phyloP scores from a whole-genome alignment of 2,888 invertebrate species.

The Bursaphelenchus okinawaensis region DNA sequence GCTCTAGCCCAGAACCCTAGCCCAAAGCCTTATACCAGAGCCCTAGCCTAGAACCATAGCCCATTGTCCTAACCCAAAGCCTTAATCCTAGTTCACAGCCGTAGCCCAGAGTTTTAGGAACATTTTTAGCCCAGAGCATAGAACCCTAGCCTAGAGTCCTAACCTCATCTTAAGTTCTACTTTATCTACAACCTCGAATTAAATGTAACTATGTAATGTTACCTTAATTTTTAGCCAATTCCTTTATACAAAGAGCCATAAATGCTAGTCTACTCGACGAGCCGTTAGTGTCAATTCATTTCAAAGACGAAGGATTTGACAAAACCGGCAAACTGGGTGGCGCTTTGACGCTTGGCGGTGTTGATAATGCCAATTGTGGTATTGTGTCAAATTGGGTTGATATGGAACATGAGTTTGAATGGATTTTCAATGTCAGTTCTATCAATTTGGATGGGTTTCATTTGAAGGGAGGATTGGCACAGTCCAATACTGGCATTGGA shows the following conservation, averaged over 20 bases:
- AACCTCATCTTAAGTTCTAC: too few species aligned
- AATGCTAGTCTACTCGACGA: background rate
- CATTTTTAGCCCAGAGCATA: too few species aligned
- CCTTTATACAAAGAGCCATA: background rate
- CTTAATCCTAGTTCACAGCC: too few species aligned
- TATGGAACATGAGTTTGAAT: background rate
- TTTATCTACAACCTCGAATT: too few species aligned
- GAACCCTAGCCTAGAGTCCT: too few species aligned
- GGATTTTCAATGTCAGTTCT: background rate
- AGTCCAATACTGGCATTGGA: background rate
- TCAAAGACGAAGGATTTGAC: background rate
- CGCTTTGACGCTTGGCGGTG: background rate
- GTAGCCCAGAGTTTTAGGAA: too few species aligned
- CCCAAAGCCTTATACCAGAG: too few species aligned
- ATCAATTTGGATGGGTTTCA: background rate
- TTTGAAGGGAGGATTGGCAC: background rate
- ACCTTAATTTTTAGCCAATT: background rate
- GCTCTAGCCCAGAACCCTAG: too few species aligned
- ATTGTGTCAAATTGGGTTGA: background rate
- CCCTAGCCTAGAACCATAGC: too few species aligned
- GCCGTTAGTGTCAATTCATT: background rate
- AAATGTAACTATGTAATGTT: too few species aligned
- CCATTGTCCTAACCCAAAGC: too few species aligned
- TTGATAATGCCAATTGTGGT: background rate
- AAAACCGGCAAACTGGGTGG: background rate